Evolutionary conservation across 2,888 invertebrate genomes (phyloP), one percentile per base, ranked within the genome.

Genomic region (Agrenia bidenticulata): DNA sequence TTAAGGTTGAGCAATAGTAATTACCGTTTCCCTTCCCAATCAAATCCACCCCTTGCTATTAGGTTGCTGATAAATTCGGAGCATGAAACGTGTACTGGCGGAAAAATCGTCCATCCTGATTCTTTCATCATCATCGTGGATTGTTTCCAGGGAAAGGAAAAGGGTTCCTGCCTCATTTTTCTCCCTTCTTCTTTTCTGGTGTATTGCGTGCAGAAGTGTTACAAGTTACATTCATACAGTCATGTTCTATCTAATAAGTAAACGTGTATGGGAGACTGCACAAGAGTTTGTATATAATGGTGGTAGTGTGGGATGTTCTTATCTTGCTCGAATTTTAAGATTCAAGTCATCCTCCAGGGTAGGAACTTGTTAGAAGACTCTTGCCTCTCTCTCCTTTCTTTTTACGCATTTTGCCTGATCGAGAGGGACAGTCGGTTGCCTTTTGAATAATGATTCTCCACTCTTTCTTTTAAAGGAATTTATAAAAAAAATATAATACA

Each of bases 361-460:
- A 65, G 65, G 57, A 65, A 65, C 61, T 65, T 65, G 65, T 65
- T 64, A 65, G 65, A 45, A 45, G 45, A 65, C 60, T 61, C 61
- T 55, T 63, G 39, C 59, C 64, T 65, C n/a, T n/a, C n/a, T n/a
- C n/a, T n/a, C 61, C 65, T 61, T 61, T 65, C 65, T 65, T 58
- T 60, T 65, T 64, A 64, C 65, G 61, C 65, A 61, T 61, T 61
- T 61, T 61, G 50, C 56, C 57, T 65, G 56, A 65, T 65, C 61
- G 65, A 61, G 61, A 65, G 54, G 64, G 65, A 65, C 61, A 65
- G 61, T 56, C 61, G 60, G 65, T 49, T 61, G 65, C 65, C 61
- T 65, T 65, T 65, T 65, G 65, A 65, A 65, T 65, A 65, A 61
- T 65, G 65, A 65, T 65, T 65, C 64, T 60, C 60, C 55, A 32